Percentiles rank a stretch among this genome's conserved stretches.
Conservation (phyloP, 2,797 vertebrate species). For the Rhinichthys osculus region DNA sequence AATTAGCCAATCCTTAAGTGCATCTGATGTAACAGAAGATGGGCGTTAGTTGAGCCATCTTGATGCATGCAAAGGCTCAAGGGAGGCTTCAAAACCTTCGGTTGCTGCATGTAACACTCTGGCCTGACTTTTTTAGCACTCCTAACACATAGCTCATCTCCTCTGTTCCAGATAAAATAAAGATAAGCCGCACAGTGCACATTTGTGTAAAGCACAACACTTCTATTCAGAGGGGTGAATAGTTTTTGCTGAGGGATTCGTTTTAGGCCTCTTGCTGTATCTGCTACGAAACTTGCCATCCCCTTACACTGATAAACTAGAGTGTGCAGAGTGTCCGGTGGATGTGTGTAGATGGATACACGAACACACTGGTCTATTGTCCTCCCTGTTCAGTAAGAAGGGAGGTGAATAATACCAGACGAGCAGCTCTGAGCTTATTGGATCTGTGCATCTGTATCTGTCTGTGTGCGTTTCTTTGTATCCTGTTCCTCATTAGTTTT, state of each 20-base stretch:
- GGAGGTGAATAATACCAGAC: slow-evolving; percentile 68
- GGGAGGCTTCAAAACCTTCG: slow-evolving; percentile 6
- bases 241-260: slow-evolving; percentile 29
- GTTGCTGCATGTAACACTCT: neutral
- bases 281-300: slow-evolving; percentile 27
- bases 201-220: slow-evolving; percentile 41
- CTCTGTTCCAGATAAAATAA: slow-evolving; percentile 35
- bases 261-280: slow-evolving; percentile 12
- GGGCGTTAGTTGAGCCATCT: slow-evolving; percentile 22
- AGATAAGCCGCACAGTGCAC: slow-evolving; percentile 23
- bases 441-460: slow-evolving; percentile 50
- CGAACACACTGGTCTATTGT: slow-evolving; percentile 71
- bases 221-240: slow-evolving; percentile 27
- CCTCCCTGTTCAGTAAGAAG: slow-evolving; percentile 67
- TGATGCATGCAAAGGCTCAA: slow-evolving; percentile 10
- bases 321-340: slow-evolving; percentile 43
- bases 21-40: slow-evolving; percentile 40
- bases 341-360: slow-evolving; percentile 11
- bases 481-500: slow-evolving; percentile 48
- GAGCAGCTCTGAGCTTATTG: slow-evolving; percentile 59
- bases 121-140: slow-evolving; percentile 13
- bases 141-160: slow-evolving; percentile 31
- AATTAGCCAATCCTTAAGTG: slow-evolving; percentile 46
- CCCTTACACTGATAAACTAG: slow-evolving; percentile 52
- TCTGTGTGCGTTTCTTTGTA: slow-evolving; percentile 39